Conservation (phyloP, 2,113 vertebrate species). For the Barbus barbus region DNA sequence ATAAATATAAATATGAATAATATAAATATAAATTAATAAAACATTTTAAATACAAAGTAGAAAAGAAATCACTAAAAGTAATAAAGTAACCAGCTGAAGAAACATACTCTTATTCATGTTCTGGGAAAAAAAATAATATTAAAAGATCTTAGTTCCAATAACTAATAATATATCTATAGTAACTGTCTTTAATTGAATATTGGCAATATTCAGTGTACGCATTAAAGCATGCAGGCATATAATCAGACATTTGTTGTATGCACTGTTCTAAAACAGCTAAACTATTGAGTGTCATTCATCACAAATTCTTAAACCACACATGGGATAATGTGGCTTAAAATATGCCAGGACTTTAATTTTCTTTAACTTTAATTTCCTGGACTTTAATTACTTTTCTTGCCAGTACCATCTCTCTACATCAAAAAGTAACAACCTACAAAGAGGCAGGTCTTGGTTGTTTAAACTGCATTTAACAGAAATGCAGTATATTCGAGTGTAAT, state of each 20-base stretch:
- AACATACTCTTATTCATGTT: neutral
- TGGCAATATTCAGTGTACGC: neutral
- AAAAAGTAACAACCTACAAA: constrained; percentile 35
- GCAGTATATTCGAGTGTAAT: neutral
- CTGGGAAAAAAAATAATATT: neutral
- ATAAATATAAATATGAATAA: no score
- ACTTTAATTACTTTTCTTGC: constrained; percentile 43
- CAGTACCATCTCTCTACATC: constrained; percentile 40
- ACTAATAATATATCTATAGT: neutral
- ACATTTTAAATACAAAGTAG: neutral
- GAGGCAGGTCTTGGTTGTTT: neutral
- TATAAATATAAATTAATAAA: neutral
- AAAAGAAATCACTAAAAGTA: neutral
- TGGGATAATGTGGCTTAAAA: no score
- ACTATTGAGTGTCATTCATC: neutral
- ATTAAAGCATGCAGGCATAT: neutral
- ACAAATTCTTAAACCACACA: constrained; percentile 4
- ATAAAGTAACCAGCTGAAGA: neutral
- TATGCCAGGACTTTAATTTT: no score
- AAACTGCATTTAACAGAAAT: neutral
- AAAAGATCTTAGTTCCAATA: neutral
- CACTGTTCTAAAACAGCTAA: no score
- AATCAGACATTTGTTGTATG: neutral
- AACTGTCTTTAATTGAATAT: neutral
- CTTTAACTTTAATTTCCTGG: neutral